Evolutionary conservation across 2,797 vertebrate genomes (phyloP).

Genomic region (Mormyrops boulengeri): DNA sequence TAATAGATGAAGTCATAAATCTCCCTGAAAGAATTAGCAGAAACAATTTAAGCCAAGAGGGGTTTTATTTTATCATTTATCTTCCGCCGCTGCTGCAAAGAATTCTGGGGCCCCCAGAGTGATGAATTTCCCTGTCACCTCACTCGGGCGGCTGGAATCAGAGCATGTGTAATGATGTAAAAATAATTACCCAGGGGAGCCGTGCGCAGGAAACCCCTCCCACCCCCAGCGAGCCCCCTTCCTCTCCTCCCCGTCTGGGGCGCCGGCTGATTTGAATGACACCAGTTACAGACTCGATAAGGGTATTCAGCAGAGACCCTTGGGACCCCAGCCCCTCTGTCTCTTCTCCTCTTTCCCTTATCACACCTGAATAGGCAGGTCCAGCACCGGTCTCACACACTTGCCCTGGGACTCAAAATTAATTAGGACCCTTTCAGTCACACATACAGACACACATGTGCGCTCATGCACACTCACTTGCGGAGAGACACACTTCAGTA

Average conservation of each 20-base stretch:
- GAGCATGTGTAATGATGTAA: conserved; percentile 79
- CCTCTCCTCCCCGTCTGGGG: conserved; percentile 37
- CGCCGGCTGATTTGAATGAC: conserved; percentile 59
- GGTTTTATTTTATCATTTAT: conserved; percentile 79
- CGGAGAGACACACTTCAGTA: neutral
- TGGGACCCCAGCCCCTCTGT: conserved; percentile 37
- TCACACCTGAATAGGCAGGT: conserved; percentile 57
- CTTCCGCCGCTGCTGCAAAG: conserved; percentile 53
- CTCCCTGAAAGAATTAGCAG: conserved; percentile 71
- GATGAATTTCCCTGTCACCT: conserved; percentile 78
- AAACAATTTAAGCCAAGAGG: conserved; percentile 74
- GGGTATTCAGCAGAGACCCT: conserved; percentile 47
- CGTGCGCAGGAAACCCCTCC: conserved; percentile 46
- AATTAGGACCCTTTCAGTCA: conserved; percentile 41
- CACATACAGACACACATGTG: conserved; percentile 28
- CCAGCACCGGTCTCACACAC: conserved; percentile 44
- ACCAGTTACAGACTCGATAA: conserved; percentile 60
- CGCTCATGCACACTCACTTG: neutral
- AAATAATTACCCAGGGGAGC: conserved; percentile 78
- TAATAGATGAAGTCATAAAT: conserved; percentile 69
- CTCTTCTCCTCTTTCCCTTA: conserved; percentile 40
- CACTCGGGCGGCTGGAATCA: conserved; percentile 64
- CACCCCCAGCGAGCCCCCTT: conserved; percentile 25
- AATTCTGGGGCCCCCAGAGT: conserved; percentile 57
- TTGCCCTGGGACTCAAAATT: conserved; percentile 36